Base-by-base conservation (phyloP, 2,797 vertebrate genomes). In the Enteromius argenteus region DNA sequence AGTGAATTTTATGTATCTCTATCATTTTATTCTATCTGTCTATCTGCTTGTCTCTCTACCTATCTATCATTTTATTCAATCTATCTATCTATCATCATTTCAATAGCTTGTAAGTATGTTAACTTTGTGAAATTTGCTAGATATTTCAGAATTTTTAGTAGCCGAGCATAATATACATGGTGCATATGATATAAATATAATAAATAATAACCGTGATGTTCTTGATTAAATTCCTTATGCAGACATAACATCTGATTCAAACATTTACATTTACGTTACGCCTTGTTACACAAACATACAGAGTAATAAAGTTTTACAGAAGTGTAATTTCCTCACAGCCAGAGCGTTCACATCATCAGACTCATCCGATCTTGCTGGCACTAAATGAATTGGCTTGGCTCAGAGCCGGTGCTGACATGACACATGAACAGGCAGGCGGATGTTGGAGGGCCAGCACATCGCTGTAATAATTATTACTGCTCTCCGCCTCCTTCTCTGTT, bases 321-420 rank as follows among this genome's bases (percentile, higher is more conserved):
- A 42, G 35, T 21, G 71, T 86, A 78, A 83, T 71, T 84, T 74
- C 46, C 21, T 68, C 66, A 17, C 79, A 84, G 58, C 42, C 74
- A 79, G 37, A 81, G 73, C 58, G 32, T 80, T 35, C 81, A 37
- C 79, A 69, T 79, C 51, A 84, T 51, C 71, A 35, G 69, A 74
- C 77, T 84, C 49, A 69, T 87, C 73, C 79, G 83, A 77, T 83
- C 77, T 69, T 87, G 66, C 64, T 67, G 64, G 49, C 32, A 77
- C 76, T 88, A 84, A 87, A 69, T 88, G 27, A 88, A 88, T 81
- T 84, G 66, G 32, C 42, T 62, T 46, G 37, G 64, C 23, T 21
- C 39, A 78, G 73, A 73, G 42, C 56, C 68, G 27, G 30, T 15
- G 60, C 80, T 80, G 49, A 76, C 79, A 79, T 73, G 30, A 86